Evolutionary conservation across 2,113 vertebrate species (phyloP).

Genomic region (Aphyosemion australe): DNA sequence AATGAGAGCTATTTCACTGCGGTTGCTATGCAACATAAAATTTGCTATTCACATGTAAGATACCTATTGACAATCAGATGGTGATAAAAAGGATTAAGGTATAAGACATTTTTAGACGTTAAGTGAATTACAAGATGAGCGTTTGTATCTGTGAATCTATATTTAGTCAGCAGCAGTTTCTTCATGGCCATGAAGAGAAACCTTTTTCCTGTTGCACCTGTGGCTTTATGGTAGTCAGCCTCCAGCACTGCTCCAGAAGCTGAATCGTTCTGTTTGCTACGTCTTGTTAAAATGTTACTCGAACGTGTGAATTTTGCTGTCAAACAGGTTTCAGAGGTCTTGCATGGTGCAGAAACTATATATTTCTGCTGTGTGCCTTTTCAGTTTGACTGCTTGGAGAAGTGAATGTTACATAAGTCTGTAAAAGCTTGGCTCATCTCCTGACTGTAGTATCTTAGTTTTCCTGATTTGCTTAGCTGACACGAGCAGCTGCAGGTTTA

Average conservation of each 20-base stretch:
- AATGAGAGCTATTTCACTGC: conserved; percentile 11
- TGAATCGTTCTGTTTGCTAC: no score
- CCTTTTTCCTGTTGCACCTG: conserved; percentile 4
- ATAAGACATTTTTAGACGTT: background rate
- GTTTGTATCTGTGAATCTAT: background rate
- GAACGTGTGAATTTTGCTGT: background rate
- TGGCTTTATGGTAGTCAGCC: background rate
- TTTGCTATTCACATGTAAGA: conserved; percentile 19
- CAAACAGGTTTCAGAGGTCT: background rate
- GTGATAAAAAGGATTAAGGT: conserved; percentile 25
- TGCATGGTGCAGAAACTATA: background rate
- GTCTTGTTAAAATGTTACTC: background rate
- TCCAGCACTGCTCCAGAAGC: background rate
- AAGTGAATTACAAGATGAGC: background rate
- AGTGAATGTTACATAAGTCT: background rate
- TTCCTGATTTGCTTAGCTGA: no score
- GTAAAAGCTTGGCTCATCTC: background rate
- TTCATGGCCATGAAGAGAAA: background rate
- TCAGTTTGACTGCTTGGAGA: background rate
- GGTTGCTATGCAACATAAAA: conserved; percentile 42
- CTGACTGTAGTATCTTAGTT: no score
- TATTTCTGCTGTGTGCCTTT: background rate
- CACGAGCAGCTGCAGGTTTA: no score
- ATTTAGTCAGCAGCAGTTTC: conserved; percentile 2
- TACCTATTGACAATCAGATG: conserved; percentile 15